Evolutionary conservation across 2,888 invertebrate genomes (phyloP), one percentile per base, ranked within the genome.

Genomic region (Taenaris catops): DNA sequence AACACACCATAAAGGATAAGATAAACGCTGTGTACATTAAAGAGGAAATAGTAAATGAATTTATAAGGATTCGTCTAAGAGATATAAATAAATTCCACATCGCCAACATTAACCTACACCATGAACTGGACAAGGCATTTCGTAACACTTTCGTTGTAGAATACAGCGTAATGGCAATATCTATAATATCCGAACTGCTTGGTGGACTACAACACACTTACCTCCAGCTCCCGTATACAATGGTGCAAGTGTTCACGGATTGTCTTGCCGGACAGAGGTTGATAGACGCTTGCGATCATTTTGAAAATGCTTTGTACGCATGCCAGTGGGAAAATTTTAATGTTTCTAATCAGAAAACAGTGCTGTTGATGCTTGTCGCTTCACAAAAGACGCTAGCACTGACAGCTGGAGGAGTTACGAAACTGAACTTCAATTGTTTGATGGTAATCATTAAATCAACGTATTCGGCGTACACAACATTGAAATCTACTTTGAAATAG

Each of bases 151-250:
- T 70, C 2, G 66, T 58, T 2, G 34, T 63, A 1, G 73, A 69
- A 34, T 70, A 72, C 10, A 4, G 54, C 1, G 42, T 66, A 4
- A 48, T 74, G 1, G 53, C 58, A 0, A 33, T 62, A 1, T 62
- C 63, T 1, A 38, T 74, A 1, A 66, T 69, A 19, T 56, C 67
- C 1, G 71, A 68, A 44, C 34, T 75, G 7, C 57, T 76, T 0
- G 74, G 67, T 2, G 73, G 74, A 0, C 41, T 76, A 24, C 60
- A 71, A 9, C 66, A 72, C 4, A 74, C 71, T 0, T 68, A 62
- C 17, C 8, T 71, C 1, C 48, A 66, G 21, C 26, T 74, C 7
- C 70, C 70, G 0, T 75, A 53, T 18, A 58, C 71, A 0, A 19
- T 72, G 1, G 46, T 58, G 2, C 71, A 67, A 27, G 49, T 75